Evolutionary conservation across 2,797 vertebrate species (phyloP).

Genomic region (Carcharodon carcharias): DNA sequence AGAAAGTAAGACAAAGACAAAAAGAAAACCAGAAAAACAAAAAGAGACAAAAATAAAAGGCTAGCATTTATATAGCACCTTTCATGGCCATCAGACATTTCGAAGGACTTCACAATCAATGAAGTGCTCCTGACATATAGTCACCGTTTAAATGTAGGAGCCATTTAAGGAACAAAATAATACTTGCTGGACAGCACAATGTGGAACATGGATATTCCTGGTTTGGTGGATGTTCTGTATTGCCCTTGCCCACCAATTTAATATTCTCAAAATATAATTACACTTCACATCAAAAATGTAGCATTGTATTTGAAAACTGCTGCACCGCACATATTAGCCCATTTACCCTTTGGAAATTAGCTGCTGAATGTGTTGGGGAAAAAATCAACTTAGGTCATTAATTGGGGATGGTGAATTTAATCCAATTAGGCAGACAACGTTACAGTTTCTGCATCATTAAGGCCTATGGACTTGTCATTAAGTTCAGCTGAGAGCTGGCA

Average conservation of each 20-base stretch:
- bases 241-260: not conserved
- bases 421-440: not conserved
- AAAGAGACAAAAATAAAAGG: not conserved
- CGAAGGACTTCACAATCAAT: too few species aligned
- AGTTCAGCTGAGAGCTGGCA: not conserved
- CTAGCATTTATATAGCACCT: too few species aligned
- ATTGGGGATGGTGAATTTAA: constrained; percentile 5
- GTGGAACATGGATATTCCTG: not conserved
- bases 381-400: constrained; percentile 1
- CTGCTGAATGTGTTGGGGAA: not conserved
- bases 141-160: too few species aligned
- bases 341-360: not conserved
- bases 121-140: too few species aligned
- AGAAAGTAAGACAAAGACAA: not conserved
- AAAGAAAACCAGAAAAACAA: not conserved
- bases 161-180: too few species aligned
- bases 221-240: not conserved
- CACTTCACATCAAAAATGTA: not conserved
- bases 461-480: not conserved
- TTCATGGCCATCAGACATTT: too few species aligned
- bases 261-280: not conserved
- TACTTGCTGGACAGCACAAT: not conserved
- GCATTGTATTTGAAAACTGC: not conserved
- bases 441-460: not conserved
- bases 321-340: not conserved